Evolutionary conservation across 2,888 invertebrate genomes (phyloP).

Genomic region (Leptodirus hochenwartii): DNA sequence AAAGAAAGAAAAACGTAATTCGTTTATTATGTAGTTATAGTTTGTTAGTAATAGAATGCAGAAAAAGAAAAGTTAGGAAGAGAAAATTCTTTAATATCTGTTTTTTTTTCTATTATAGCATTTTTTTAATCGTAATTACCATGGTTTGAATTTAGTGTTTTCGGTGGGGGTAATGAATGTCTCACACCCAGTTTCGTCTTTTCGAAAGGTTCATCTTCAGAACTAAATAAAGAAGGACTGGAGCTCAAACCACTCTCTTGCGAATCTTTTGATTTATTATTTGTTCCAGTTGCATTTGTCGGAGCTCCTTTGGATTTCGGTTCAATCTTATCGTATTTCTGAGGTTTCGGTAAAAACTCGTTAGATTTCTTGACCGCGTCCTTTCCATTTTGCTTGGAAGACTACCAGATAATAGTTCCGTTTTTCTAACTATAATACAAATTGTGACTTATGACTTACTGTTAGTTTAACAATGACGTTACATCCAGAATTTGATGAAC

Average conservation of each 20-base stretch:
- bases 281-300: neutral
- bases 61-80: too few relatives aligned
- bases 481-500: conserved; percentile 25
- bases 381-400: conserved; percentile 6
- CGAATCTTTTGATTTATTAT: conserved; percentile 14
- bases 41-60: too few relatives aligned
- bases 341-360: conserved; percentile 24
- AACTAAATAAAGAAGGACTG: conserved; percentile 24
- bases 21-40: too few relatives aligned
- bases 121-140: too few relatives aligned
- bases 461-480: conserved; percentile 25
- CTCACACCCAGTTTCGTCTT: conserved; percentile 16
- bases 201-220: conserved; percentile 22
- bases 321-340: conserved; percentile 21
- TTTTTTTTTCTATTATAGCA: too few relatives aligned
- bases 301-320: too few relatives aligned
- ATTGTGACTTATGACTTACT: neutral
- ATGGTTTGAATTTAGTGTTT: conserved; percentile 6
- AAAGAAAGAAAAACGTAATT: too few relatives aligned
- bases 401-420: too few relatives aligned
- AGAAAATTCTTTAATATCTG: too few relatives aligned
- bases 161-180: conserved; percentile 21
- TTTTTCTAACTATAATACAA: too few relatives aligned
- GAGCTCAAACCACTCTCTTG: conserved; percentile 24
- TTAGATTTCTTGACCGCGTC: conserved; percentile 18